These are phyloP conservation scores for Chinchilla lanigera DNA, from an alignment of 2,113 vertebrate species.

Conservation along the genomic window DNA sequence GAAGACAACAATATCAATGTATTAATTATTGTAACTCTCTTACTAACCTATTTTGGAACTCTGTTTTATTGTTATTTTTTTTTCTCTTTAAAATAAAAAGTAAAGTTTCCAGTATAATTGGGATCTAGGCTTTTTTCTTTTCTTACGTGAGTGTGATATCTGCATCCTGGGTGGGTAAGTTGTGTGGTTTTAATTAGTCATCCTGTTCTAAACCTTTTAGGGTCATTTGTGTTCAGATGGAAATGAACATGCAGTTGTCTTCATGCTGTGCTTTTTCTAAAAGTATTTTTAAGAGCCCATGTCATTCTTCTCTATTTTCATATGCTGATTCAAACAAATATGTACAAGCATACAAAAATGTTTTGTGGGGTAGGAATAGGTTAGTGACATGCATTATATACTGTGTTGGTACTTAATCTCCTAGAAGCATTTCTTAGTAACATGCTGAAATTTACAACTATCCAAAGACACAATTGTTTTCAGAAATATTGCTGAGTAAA, in stretches of 20 bases:
- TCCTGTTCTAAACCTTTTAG: background rate
- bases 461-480: background rate
- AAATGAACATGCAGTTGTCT: slow-evolving; percentile 14
- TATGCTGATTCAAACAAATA: background rate
- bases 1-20: no score
- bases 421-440: background rate
- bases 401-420: slow-evolving; percentile 28
- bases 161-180: background rate
- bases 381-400: background rate
- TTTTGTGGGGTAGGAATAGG: background rate
- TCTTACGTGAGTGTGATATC: background rate
- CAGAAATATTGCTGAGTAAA: slow-evolving; percentile 45
- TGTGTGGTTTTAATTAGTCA: slow-evolving; percentile 14
- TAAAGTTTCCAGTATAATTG: background rate
- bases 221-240: background rate
- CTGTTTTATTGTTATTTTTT: no score
- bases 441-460: background rate
- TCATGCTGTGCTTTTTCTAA: background rate
- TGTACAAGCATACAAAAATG: background rate
- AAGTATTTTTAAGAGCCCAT: background rate
- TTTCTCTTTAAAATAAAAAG: background rate
- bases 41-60: no score
- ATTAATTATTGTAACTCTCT: no score
- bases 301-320: slow-evolving; percentile 18
- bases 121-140: background rate